Evolutionary conservation across 53 echinoderm and acorn worm species (phyloP), one percentile per base, ranked within the genome.

Genomic region (Echinometra lucunter): DNA sequence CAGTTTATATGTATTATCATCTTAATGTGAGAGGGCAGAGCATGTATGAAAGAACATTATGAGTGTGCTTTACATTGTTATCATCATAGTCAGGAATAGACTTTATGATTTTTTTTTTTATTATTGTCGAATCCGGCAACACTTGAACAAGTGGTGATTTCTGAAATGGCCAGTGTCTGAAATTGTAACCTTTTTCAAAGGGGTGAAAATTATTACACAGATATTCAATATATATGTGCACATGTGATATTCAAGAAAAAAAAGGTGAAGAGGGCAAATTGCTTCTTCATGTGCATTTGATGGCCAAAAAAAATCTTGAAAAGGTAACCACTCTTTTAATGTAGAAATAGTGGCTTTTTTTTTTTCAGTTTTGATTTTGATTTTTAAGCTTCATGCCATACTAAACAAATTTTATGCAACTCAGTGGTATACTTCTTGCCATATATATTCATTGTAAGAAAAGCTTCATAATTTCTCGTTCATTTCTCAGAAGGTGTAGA

Each of bases 151-250:
- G 92, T 92, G 92, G 45, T 57, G 58, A 94, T 83, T 85, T 82
- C 94, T 94, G 94, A 94, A 94, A 94, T 94, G 94, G 66, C 94
- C 94, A 94, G 37, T 23, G 45, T 63, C 94, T 94, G 94, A 94
- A 94, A 94, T 94, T 94, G 85, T 40, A 63, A 57, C 91, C 89
- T 47, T 53, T 49, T 30, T 13, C 9, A 85, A 85, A 49, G 85
- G 27, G 81, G 74, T 1, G 49, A n/a, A 27, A 47, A 78, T 42
- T 40, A 21, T 11, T 85, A 85, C 85, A 85, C 53, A 28, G 85
- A 85, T 47, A 85, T 49, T 85, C 0, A 85, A 85, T 13, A 85
- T 44, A 49, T n/a, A n/a, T n/a, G n/a, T 23, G 85, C 85, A 85
- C 85, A 47, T 81, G 44, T 78, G 30, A 72, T 72, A 72, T 72